phyloP scores from a whole-genome alignment of 2,113 vertebrate genomes.

The Odontophorus gujanensis region DNA sequence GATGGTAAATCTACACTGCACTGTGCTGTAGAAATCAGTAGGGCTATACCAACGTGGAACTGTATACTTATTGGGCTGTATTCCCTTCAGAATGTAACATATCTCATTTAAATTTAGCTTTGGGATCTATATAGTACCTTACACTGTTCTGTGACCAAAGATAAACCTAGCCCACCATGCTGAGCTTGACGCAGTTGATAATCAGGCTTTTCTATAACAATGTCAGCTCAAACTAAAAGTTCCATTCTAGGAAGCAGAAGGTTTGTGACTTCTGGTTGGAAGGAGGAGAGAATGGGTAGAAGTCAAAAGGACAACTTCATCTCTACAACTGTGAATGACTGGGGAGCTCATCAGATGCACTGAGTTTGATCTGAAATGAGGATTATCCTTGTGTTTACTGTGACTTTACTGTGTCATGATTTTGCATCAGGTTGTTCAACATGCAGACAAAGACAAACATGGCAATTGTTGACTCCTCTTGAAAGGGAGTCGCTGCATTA shows the following conservation, averaged over 20 bases:
- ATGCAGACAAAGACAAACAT: background rate
- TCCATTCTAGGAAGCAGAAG: background rate
- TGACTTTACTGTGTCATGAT: background rate
- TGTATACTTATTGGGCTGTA: background rate
- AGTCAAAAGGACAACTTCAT: background rate
- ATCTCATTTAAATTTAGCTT: slow-evolving; percentile 28
- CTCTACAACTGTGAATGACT: background rate
- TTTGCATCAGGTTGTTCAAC: background rate
- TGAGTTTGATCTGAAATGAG: background rate
- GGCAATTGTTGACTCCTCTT: background rate
- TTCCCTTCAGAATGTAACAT: slow-evolving; percentile 1
- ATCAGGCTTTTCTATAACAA: background rate
- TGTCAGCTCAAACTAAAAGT: background rate
- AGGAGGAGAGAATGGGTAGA: background rate
- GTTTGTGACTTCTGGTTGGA: background rate
- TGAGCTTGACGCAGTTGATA: slow-evolving; percentile 6
- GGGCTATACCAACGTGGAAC: background rate
- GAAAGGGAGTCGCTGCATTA: background rate
- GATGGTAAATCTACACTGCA: background rate
- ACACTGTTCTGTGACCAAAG: background rate
- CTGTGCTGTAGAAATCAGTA: background rate
- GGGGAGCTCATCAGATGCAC: background rate
- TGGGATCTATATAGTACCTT: background rate
- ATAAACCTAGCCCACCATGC: slow-evolving; percentile 2
- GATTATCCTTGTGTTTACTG: background rate